Evolutionary conservation across 2,888 invertebrate genomes (phyloP).

Genomic region (Oxytorus armatus): DNA sequence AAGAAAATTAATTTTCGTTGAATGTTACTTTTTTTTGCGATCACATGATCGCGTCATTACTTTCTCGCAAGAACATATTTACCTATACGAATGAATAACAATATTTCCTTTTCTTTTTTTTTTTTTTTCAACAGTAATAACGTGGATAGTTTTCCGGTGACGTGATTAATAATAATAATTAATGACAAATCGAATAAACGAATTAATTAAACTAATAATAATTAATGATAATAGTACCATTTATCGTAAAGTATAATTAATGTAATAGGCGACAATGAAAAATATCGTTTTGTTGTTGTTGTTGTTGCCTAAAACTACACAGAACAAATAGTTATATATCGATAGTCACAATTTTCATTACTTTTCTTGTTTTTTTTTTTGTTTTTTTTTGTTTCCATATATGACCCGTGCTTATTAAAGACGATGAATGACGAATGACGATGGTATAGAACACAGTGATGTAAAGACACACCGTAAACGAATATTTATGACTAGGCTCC

Average conservation of each 20-base stretch:
- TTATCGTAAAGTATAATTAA: constrained; percentile 46
- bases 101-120: constrained; percentile 18
- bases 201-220: constrained; percentile 11
- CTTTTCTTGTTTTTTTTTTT: not conserved
- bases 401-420: constrained; percentile 57
- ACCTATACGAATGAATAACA: constrained; percentile 54
- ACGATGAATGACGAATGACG: constrained; percentile 69
- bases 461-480: constrained; percentile 67
- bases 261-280: constrained; percentile 65
- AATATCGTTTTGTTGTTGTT: constrained; percentile 42
- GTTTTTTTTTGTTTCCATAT: constrained; percentile 9
- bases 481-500: constrained; percentile 80
- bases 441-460: constrained; percentile 71
- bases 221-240: constrained; percentile 57
- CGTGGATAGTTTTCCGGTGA: constrained; percentile 46
- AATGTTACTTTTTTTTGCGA: constrained; percentile 33
- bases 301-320: constrained; percentile 59
- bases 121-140: constrained; percentile 34
- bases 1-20: constrained; percentile 39
- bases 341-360: constrained; percentile 42
- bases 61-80: constrained; percentile 29
- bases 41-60: constrained; percentile 36
- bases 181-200: constrained; percentile 22
- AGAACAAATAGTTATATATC: constrained; percentile 58
- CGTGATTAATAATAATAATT: constrained; percentile 32